These are phyloP conservation scores for Gasteruption jaculator DNA, from an alignment of 2,888 invertebrate genomes.

Conservation along the genomic window DNA sequence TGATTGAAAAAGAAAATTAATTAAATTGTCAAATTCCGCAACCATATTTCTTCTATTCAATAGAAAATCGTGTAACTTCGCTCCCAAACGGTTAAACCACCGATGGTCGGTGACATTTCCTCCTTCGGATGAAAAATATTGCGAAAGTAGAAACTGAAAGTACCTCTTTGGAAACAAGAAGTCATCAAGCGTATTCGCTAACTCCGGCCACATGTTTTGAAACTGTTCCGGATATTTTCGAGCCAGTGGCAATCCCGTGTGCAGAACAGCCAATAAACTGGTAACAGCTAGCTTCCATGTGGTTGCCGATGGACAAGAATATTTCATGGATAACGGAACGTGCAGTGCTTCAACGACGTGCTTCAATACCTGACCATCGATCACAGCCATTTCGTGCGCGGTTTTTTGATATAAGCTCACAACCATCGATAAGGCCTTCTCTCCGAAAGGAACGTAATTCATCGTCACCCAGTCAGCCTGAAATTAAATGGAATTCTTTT, in stretches of 20 bases:
- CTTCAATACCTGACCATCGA: slow-evolving; percentile 68
- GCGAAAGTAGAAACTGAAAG: background rate
- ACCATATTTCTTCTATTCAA: too few relatives aligned
- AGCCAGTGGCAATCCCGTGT: slow-evolving; percentile 83
- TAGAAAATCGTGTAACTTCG: too few relatives aligned
- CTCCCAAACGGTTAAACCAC: too few relatives aligned
- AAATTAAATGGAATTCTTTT: slow-evolving; percentile 14
- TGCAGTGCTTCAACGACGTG: slow-evolving; percentile 68
- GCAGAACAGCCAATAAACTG: slow-evolving; percentile 72
- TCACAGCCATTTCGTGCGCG: slow-evolving; percentile 66
- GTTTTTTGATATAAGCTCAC: slow-evolving; percentile 73
- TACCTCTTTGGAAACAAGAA: slow-evolving; percentile 86
- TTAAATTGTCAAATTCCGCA: background rate
- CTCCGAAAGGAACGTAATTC: slow-evolving; percentile 84
- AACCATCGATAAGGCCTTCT: slow-evolving; percentile 70
- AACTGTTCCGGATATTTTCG: slow-evolving; percentile 72
- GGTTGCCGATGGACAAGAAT: slow-evolving; percentile 72
- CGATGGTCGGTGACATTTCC: too few relatives aligned
- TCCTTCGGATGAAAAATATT: too few relatives aligned
- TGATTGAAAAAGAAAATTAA: slow-evolving; percentile 12
- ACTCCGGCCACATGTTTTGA: slow-evolving; percentile 77
- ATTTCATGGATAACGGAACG: slow-evolving; percentile 73
- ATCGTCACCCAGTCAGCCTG: slow-evolving; percentile 72
- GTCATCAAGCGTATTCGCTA: slow-evolving; percentile 82
- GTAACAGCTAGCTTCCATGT: slow-evolving; percentile 82